A percentile compares a stretch with the other conserved stretches of the same genome.
Conservation (phyloP, 2,888 invertebrate species). For the Unio pictorum region DNA sequence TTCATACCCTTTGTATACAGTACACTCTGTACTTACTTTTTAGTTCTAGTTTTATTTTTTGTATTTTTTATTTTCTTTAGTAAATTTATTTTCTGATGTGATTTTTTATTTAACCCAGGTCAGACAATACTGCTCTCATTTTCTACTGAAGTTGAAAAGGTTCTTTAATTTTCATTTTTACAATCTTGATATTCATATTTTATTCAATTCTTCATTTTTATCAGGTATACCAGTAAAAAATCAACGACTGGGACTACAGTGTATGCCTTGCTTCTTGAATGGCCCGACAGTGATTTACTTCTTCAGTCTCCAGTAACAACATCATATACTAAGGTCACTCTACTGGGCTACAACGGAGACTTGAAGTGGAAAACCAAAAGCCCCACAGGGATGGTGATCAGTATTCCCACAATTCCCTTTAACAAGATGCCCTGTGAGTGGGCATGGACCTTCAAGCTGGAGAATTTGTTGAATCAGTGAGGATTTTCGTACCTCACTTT, state of each 20-base stretch:
- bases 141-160: no score
- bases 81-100: no score
- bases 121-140: no score
- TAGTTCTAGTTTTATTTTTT: no score
- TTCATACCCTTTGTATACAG: no score
- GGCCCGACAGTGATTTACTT: slow-evolving; percentile 79
- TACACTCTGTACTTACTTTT: no score
- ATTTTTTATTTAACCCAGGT: no score
- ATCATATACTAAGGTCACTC: slow-evolving; percentile 68
- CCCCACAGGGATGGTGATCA: slow-evolving; percentile 52
- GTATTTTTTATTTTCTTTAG: no score
- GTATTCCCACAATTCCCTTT: slow-evolving; percentile 52
- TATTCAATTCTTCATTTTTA: not conserved
- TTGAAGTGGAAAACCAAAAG: slow-evolving; percentile 34
- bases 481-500: not conserved
- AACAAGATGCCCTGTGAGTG: slow-evolving; percentile 58
- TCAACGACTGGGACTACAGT: slow-evolving; percentile 66
- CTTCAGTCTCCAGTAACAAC: slow-evolving; percentile 73
- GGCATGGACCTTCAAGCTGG: slow-evolving; percentile 67
- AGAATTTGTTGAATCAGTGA: slow-evolving; percentile 32
- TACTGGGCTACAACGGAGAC: slow-evolving; percentile 74
- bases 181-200: no score
- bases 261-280: slow-evolving; percentile 82
- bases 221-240: slow-evolving; percentile 40
- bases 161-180: no score